These are phyloP conservation scores for Ptychobarbus kaznakovi DNA, from an alignment of 2,797 vertebrate species.

Conservation along the genomic window DNA sequence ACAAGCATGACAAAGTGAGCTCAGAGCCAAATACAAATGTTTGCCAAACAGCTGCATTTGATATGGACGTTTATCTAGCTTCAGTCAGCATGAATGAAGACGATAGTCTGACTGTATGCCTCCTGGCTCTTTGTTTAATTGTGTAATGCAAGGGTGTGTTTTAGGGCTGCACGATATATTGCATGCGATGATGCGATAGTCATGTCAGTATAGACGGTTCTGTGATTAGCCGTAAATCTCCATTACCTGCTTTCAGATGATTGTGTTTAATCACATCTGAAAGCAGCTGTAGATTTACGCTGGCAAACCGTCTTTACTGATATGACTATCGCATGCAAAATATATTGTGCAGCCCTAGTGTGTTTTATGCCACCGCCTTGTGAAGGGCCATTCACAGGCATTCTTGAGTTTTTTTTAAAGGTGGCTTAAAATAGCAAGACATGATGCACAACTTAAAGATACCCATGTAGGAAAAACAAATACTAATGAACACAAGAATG, in stretches of 20 bases:
- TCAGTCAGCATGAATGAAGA: neutral
- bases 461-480: neutral
- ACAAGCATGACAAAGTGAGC: slow-evolving; percentile 98
- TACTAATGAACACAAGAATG: neutral
- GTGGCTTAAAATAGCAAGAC: neutral
- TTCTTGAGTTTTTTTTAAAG: neutral
- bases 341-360: no score
- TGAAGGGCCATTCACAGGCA: neutral
- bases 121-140: neutral
- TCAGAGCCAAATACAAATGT: neutral
- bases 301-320: no score
- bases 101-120: neutral
- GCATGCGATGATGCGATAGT: no score
- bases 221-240: no score
- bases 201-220: no score
- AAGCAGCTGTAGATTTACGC: no score
- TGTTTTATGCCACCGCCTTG: neutral
- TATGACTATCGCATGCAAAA: no score
- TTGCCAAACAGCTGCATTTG: neutral
- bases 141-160: neutral
- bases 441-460: neutral
- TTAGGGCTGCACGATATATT: neutral
- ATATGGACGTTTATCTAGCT: neutral
- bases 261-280: no score
- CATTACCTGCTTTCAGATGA: no score